A percentile compares a stretch with the other conserved stretches of the same genome.
phyloP scores from a whole-genome alignment of 2,888 invertebrate genomes.

The Abscondita cerata region DNA sequence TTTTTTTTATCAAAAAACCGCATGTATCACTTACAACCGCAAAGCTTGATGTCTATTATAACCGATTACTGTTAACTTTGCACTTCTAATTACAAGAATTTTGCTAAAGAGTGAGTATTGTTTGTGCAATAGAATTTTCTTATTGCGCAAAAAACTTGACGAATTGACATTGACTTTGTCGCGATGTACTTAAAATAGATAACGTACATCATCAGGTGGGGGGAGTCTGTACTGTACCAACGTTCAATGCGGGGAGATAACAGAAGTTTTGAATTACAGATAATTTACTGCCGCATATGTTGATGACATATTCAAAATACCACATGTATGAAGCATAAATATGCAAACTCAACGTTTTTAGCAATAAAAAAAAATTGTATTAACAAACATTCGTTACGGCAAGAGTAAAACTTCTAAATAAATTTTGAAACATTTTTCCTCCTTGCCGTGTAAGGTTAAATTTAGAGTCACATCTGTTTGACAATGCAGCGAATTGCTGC shows the following conservation, averaged over 20 bases:
- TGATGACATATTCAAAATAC: constrained; percentile 29
- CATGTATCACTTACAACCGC: too few relatives aligned
- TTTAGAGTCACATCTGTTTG: constrained; percentile 29
- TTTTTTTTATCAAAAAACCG: too few relatives aligned
- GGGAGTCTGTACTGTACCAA: constrained; percentile 22
- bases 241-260: constrained; percentile 26
- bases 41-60: too few relatives aligned
- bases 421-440: constrained; percentile 21
- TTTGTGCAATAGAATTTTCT: background rate
- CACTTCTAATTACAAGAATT: too few relatives aligned
- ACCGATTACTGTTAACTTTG: too few relatives aligned
- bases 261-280: constrained; percentile 29
- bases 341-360: constrained; percentile 17
- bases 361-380: constrained; percentile 16
- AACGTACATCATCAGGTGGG: constrained; percentile 2
- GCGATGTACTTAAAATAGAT: constrained; percentile 9
- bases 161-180: constrained; percentile 8
- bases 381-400: constrained; percentile 13
- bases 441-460: constrained; percentile 16
- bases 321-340: constrained; percentile 31
- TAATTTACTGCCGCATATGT: constrained; percentile 22
- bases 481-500: constrained; percentile 26
- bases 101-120: too few relatives aligned
- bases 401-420: constrained; percentile 16
- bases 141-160: background rate